A percentile compares a stretch with the other conserved stretches of the same genome.
Evolutionary conservation across 2,113 vertebrate genomes (phyloP).

Genomic region (Sorex fumeus): DNA sequence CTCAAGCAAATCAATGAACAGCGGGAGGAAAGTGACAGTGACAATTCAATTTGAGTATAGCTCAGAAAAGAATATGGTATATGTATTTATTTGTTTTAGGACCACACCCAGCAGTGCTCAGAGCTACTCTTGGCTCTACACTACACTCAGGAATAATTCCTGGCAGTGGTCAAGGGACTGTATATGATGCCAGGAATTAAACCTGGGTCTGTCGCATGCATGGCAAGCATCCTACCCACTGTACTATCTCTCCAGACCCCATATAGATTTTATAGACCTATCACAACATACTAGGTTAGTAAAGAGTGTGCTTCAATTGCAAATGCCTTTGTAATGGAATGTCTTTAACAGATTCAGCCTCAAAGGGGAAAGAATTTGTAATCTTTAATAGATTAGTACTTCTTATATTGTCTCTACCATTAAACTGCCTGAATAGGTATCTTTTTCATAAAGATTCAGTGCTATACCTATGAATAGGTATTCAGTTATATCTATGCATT

Average conservation of each 20-base stretch:
- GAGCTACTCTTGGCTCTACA: too few species aligned
- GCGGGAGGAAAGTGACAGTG: too few species aligned
- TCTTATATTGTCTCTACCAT: constrained; percentile 38
- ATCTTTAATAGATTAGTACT: background rate
- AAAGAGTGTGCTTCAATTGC: constrained; percentile 24
- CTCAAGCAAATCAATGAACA: too few species aligned
- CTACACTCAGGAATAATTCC: too few species aligned
- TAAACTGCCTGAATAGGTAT: constrained; percentile 40
- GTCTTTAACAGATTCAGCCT: constrained; percentile 7
- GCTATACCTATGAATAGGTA: too few species aligned
- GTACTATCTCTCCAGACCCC: too few species aligned
- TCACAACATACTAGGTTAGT: background rate
- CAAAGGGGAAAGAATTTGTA: constrained; percentile 23
- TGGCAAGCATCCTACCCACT: too few species aligned
- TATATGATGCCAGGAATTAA: too few species aligned
- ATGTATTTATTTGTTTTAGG: too few species aligned
- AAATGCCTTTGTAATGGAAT: background rate
- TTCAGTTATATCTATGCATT: background rate
- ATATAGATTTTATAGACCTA: constrained; percentile 3
- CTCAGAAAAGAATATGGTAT: background rate
- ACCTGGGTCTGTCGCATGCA: too few species aligned
- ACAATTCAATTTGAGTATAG: constrained; percentile 50
- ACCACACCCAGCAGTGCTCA: too few species aligned
- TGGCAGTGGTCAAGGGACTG: too few species aligned
- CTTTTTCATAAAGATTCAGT: background rate